These are phyloP conservation scores for Callosobruchus maculatus DNA, from an alignment of 2,888 invertebrate genomes.

Conservation along the genomic window DNA sequence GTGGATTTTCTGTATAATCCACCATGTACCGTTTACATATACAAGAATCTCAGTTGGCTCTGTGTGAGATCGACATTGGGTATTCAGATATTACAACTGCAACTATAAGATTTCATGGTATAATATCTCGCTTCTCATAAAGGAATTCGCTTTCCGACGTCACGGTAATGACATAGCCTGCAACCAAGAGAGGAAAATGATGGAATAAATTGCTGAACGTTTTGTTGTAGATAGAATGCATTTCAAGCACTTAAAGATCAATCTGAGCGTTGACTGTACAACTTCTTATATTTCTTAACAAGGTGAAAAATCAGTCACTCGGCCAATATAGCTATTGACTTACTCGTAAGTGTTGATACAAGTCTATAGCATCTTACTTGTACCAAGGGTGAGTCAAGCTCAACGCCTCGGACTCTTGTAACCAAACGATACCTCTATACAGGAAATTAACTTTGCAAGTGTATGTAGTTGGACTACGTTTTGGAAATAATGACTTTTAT, in stretches of 20 bases:
- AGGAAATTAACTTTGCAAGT: too few species aligned
- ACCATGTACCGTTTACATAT: neutral
- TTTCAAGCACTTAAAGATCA: neutral
- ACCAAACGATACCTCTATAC: too few species aligned
- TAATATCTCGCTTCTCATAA: neutral
- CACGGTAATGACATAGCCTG: neutral
- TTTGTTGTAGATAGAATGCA: neutral
- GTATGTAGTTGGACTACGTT: too few species aligned
- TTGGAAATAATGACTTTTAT: too few species aligned
- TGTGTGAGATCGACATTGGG: neutral
- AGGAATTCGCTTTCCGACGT: neutral
- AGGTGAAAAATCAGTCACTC: neutral
- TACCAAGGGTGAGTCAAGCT: too few species aligned
- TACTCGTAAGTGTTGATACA: too few species aligned
- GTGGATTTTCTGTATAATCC: neutral
- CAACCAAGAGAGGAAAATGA: neutral
- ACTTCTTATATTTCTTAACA: neutral
- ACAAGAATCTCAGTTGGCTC: neutral
- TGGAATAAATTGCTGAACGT: neutral
- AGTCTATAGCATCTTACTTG: too few species aligned
- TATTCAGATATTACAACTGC: neutral
- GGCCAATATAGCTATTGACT: too few species aligned
- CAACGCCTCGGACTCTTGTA: too few species aligned
- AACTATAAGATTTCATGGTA: neutral
- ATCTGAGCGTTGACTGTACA: neutral